Evolutionary conservation across 2,113 vertebrate species (phyloP).

Genomic region (Rallus limicola): DNA sequence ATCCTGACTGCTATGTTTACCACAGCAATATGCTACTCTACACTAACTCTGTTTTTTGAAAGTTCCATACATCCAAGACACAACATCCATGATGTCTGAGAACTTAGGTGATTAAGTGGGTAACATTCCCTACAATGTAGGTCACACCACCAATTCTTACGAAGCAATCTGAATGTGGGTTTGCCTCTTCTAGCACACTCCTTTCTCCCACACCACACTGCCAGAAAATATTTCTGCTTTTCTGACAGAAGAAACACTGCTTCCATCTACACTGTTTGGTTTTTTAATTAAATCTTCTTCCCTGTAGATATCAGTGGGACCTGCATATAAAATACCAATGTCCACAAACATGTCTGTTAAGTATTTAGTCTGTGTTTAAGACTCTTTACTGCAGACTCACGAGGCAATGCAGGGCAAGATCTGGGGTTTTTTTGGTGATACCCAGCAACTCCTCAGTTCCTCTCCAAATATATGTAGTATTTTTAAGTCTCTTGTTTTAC

Average conservation of each 20-base stretch:
- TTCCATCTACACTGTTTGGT: accelerated
- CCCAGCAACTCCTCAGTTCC: not conserved
- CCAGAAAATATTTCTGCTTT: not conserved
- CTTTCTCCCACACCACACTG: not conserved
- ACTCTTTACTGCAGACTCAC: not conserved
- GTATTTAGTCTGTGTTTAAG: not conserved
- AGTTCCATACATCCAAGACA: not conserved
- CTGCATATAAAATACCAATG: not conserved
- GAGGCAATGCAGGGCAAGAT: not conserved
- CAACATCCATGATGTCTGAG: not conserved
- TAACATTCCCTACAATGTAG: not conserved
- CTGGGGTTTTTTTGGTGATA: not conserved
- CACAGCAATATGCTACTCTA: not conserved
- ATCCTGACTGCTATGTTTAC: not conserved
- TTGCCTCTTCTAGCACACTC: not conserved
- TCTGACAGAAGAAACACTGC: not conserved
- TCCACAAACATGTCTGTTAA: not conserved
- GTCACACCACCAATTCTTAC: not conserved
- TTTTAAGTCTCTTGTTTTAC: not conserved
- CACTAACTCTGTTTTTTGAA: not conserved
- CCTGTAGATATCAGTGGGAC: not conserved
- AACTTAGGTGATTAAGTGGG: not conserved
- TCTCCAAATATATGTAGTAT: not conserved
- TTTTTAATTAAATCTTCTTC: not conserved
- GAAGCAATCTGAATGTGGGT: not conserved